Conservation (phyloP, 2,888 invertebrate genomes). For the Synanthedon tipuliformis region DNA sequence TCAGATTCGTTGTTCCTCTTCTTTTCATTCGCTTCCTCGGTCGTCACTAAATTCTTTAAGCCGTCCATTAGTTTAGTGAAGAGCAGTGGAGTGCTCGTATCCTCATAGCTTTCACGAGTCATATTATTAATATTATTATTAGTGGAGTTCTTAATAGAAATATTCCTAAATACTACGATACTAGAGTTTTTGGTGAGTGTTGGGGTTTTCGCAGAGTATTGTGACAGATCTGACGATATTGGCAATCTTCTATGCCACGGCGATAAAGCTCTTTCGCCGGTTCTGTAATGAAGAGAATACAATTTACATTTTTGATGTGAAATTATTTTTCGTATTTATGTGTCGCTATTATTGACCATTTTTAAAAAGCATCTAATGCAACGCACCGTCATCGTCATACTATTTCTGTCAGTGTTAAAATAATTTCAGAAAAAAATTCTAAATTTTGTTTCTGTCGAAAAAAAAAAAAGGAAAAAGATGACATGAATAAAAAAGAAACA, state of each 20-base stretch:
- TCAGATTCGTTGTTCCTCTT: constrained; percentile 30
- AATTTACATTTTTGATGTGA: too few relatives aligned
- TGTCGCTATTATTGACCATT: too few relatives aligned
- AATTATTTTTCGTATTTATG: too few relatives aligned
- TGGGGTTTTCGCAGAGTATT: constrained; percentile 18
- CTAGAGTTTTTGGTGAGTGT: constrained; percentile 5
- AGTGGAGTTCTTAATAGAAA: constrained; percentile 8
- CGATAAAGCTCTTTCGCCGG: constrained; percentile 25
- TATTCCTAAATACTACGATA: constrained; percentile 4
- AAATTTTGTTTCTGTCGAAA: too few relatives aligned
- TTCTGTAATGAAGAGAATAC: constrained; percentile 21
- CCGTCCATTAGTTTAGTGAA: constrained; percentile 39
- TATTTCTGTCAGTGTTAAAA: too few relatives aligned
- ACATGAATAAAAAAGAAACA: too few relatives aligned
- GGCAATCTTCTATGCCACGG: constrained; percentile 32
- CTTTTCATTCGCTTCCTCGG: constrained; percentile 25
- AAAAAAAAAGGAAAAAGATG: too few relatives aligned
- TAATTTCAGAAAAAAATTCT: too few relatives aligned
- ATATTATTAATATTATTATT: constrained; percentile 11
- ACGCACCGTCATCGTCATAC: too few relatives aligned
- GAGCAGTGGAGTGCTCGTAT: constrained; percentile 27
- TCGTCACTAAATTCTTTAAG: constrained; percentile 33
- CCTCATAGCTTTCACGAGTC: constrained; percentile 16
- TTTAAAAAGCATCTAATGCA: too few relatives aligned
- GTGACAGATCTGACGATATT: constrained; percentile 12